Percentiles rank a stretch among this genome's conserved stretches.
Evolutionary conservation across 2,888 invertebrate species (phyloP).

Genomic region (Drosophila nr. medialis): DNA sequence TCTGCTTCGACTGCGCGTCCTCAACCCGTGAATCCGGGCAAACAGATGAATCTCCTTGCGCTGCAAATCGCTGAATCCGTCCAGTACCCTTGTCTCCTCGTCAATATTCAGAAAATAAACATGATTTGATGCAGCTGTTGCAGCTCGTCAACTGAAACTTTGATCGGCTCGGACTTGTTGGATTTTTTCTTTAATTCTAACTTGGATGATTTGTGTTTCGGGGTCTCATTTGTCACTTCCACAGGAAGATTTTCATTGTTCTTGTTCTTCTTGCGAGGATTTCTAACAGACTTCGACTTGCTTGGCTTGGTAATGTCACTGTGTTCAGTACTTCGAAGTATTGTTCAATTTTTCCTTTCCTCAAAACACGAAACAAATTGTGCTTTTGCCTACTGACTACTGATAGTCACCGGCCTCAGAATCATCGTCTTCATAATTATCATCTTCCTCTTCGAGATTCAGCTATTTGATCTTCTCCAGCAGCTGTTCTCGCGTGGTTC

Average conservation of each 20-base stretch:
- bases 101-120: conserved; percentile 63
- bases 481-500: no score
- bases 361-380: background rate
- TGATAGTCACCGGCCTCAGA: no score
- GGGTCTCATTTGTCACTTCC: background rate
- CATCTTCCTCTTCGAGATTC: no score
- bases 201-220: conserved; percentile 8
- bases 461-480: no score
- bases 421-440: no score
- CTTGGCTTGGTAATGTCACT: no score
- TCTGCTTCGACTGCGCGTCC: conserved; percentile 61
- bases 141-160: conserved; percentile 10
- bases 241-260: no score
- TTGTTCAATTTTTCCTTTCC: background rate
- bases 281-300: background rate
- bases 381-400: background rate
- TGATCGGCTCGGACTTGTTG: background rate
- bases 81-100: conserved; percentile 49
- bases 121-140: conserved; percentile 55
- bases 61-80: conserved; percentile 56
- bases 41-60: conserved; percentile 75
- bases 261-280: conserved; percentile 9
- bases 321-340: background rate
- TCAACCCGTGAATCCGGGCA: conserved; percentile 66
- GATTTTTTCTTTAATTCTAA: conserved; percentile 6